Base-by-base conservation (phyloP, 2,113 vertebrate genomes). In the Sapajus apella region DNA sequence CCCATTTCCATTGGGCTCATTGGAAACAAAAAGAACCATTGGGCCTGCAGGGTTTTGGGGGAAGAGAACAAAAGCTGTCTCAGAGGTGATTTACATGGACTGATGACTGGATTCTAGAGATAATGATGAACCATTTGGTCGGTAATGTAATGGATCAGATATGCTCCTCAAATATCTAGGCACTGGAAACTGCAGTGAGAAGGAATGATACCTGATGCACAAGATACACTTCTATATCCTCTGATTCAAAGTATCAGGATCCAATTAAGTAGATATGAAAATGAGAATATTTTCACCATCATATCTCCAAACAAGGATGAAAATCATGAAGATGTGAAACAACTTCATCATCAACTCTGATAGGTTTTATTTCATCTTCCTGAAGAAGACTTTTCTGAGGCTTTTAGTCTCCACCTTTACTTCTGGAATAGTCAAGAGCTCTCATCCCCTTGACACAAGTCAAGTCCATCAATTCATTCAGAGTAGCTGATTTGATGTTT, bases 281-380 rank as follows among this genome's bases (percentile, higher is more conserved):
- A 70, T 2, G 50, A 91, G 75, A 95, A 77, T 23, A 47, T 35
- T n/a, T 94, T 75, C 23, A 76, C 77, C 35, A 58, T 66, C 43
- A 64, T 9, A 84, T 79, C 55, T 43, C 50, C 61, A 90, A 87
- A 70, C 20, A 72, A 77, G n/a, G 47, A 85, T 25, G 64, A 75
- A 94, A 75, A 56, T 79, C 80, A 95, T 90, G 35, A 76, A 87
- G 4, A 27, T 43, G 9, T 37, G 6, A 75, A 90, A 87, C 58
- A 93, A 90, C 56, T 90, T 81, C 37, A 73, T 25, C 40, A 94
- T 64, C 61, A 88, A 23, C 43, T 96, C 32, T 37, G 83, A 92
- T 12, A 17, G 32, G 23, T 92, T 94, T 90, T 94, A 85, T 56
- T 72, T 94, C n/a, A 66, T 45, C 58, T 88, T 10, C 43, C 50